Evolutionary conservation across 2,113 vertebrate genomes (phyloP).

Genomic region (Peromyscus leucopus): DNA sequence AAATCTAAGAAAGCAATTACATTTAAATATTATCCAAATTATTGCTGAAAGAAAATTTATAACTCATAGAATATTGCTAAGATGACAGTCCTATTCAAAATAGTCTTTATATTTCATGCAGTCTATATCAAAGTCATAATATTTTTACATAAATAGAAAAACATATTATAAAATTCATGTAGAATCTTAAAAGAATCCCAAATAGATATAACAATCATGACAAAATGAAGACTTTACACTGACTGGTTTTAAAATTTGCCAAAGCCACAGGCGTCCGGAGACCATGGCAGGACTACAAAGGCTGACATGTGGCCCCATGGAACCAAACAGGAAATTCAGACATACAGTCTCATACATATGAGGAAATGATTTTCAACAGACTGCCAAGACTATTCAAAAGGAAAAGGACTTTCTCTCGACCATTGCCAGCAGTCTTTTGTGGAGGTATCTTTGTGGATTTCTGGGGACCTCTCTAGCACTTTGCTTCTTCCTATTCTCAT

Average conservation of each 20-base stretch:
- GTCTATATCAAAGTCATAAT: neutral
- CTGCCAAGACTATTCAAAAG: neutral
- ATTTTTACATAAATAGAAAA: neutral
- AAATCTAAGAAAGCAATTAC: neutral
- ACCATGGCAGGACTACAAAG: neutral
- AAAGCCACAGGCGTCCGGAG: neutral
- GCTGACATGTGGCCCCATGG: neutral
- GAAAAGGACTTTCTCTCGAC: neutral
- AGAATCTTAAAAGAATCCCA: neutral
- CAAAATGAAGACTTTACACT: neutral
- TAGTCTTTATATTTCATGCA: neutral
- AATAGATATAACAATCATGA: neutral
- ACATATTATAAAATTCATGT: neutral
- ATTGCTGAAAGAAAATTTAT: neutral
- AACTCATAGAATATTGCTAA: neutral
- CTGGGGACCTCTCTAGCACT: too few relatives aligned
- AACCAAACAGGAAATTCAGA: neutral
- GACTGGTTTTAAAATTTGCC: neutral
- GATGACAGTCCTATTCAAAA: neutral
- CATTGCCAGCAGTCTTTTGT: too few relatives aligned
- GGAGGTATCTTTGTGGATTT: too few relatives aligned
- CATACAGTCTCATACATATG: neutral
- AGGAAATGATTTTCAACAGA: slow-evolving; percentile 5
- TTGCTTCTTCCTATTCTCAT: too few relatives aligned
- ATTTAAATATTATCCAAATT: neutral